Evolutionary conservation across 2,888 invertebrate species (phyloP), one percentile per base, ranked within the genome.

Genomic region (Diploptera punctata): DNA sequence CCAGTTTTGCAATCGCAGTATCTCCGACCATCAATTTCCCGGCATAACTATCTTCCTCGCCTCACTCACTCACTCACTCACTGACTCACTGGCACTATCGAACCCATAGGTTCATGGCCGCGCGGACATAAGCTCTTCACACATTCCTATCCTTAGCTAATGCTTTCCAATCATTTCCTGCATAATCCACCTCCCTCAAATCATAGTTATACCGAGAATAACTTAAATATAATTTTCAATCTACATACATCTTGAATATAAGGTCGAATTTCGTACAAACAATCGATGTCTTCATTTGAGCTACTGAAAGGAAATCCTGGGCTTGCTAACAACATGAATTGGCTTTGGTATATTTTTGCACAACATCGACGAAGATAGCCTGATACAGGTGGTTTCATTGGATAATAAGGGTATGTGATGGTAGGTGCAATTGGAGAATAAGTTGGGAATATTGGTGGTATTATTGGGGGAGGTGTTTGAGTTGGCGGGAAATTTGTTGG

Each of bases 1-100:
- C 84, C 84, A 2, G 84, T 85, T 67, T 84, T 84, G 76, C 89
- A 89, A 0, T 89, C 89, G 77, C 89, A 89, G 65, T 87, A 82
- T 16, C 83, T 81, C 77, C 85, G 85, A 0, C 86, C 87, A 77
- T 88, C 88, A 43, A 89, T 82, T 78, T 88, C 18, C 76, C 71
- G n/a, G 74, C 70, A 21, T 78, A 78, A 29, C 76, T 77, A 60
- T 81, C 79, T 2, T 81, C 80, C 0, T 73, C 75, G 0, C 87
- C 88, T 43, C n/a, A n/a, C n/a, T n/a, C n/a, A n/a, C n/a, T n/a
- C n/a, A n/a, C n/a, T n/a, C n/a, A n/a, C n/a, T n/a, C n/a, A n/a
- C n/a, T n/a, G n/a, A n/a, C n/a, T n/a, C n/a, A n/a, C n/a, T n/a
- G n/a, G n/a, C n/a, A n/a, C n/a, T n/a, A n/a, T n/a, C n/a, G n/a